phyloP scores from a whole-genome alignment of 2,797 vertebrate genomes.

The Cuculus canorus region DNA sequence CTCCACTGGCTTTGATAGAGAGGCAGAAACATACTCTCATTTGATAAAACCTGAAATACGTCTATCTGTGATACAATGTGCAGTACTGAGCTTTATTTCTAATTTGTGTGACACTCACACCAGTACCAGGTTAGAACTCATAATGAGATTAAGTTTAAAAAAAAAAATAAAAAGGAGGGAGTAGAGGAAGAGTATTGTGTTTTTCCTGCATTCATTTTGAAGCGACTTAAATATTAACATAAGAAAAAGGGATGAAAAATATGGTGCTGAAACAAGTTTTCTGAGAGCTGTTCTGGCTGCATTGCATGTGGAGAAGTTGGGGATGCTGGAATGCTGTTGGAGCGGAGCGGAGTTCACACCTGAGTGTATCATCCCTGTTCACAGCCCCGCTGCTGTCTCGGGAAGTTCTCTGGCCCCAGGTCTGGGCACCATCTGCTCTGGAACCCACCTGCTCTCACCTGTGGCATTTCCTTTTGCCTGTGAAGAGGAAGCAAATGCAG shows the following conservation, averaged over 20 bases:
- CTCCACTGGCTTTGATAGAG: background rate
- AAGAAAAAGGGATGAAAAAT: background rate
- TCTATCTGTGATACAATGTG: background rate
- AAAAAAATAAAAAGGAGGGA: rapidly evolving
- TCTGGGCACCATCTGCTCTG: background rate
- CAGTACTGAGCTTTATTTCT: background rate
- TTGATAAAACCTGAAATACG: background rate
- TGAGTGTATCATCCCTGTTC: rapidly evolving
- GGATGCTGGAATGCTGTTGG: background rate
- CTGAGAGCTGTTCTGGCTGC: too few relatives aligned
- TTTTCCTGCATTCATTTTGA: background rate
- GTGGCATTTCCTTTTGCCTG: rapidly evolving
- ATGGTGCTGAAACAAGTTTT: background rate
- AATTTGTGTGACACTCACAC: too few relatives aligned
- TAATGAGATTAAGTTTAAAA: background rate
- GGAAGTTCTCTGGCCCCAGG: background rate
- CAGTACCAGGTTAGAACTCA: background rate
- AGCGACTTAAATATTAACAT: too few relatives aligned
- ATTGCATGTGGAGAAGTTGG: rapidly evolving
- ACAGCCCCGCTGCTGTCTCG: background rate
- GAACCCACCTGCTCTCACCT: too few relatives aligned
- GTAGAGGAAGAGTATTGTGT: too few relatives aligned
- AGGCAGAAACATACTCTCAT: background rate
- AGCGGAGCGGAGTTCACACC: rapidly evolving
- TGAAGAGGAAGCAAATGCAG: rapidly evolving